Conservation (phyloP, 2,888 invertebrate genomes). For the Pecten maximus region DNA sequence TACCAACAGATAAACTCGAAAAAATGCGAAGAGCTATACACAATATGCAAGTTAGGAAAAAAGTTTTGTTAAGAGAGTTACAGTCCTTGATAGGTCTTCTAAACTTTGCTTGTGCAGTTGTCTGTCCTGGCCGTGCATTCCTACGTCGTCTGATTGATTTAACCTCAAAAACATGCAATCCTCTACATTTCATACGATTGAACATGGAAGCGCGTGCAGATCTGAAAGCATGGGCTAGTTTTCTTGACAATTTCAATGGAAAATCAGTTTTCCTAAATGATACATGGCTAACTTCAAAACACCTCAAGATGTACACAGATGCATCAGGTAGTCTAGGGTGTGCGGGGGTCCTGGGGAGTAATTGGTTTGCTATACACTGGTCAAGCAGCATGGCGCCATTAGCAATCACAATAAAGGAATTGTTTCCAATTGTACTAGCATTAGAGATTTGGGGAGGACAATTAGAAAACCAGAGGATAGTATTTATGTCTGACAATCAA, state of each 20-base stretch:
- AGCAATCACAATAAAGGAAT: slow-evolving; percentile 44
- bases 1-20: slow-evolving; percentile 33
- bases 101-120: slow-evolving; percentile 47
- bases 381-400: not conserved
- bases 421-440: slow-evolving; percentile 51
- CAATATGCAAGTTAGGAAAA: slow-evolving; percentile 8
- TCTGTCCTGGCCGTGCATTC: slow-evolving; percentile 44
- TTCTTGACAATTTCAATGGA: slow-evolving; percentile 55
- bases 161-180: not conserved
- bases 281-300: slow-evolving; percentile 43
- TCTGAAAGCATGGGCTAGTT: slow-evolving; percentile 46
- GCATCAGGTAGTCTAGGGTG: slow-evolving; percentile 44
- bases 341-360: slow-evolving; percentile 42
- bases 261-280: slow-evolving; percentile 52
- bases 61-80: slow-evolving; percentile 36
- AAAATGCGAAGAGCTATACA: slow-evolving; percentile 22
- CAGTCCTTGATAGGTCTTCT: slow-evolving; percentile 48
- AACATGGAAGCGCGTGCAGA: slow-evolving; percentile 46
- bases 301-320: slow-evolving; percentile 48
- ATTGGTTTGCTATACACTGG: slow-evolving; percentile 50
- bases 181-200: slow-evolving; percentile 18
- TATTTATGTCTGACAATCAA: slow-evolving; percentile 55
- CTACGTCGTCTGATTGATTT: slow-evolving; percentile 40
- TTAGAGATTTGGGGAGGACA: slow-evolving; percentile 50
- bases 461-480: slow-evolving; percentile 51